A percentile compares a stretch with the other conserved stretches of the same genome.
These are phyloP conservation scores for Phenganax subtilis DNA, from an alignment of 92 coral and sea anemone species.

Conservation along the genomic window DNA sequence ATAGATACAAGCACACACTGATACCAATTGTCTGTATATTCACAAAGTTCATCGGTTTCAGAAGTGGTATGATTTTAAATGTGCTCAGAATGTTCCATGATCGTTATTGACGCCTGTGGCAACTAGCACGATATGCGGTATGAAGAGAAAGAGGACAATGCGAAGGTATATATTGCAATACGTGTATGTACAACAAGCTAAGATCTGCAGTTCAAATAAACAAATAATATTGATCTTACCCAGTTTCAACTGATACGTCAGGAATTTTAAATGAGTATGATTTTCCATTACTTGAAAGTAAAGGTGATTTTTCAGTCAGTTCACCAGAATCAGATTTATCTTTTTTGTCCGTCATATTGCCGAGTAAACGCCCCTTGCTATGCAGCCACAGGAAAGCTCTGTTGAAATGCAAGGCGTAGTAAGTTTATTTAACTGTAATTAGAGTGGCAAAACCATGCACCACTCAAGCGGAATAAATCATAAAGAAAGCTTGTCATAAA, in stretches of 20 bases:
- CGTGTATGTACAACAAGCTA: background rate
- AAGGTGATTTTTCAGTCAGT: slow-evolving; percentile 28
- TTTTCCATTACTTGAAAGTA: slow-evolving; percentile 17
- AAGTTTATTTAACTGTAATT: background rate
- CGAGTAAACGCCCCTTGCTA: background rate
- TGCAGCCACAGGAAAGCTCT: slow-evolving; percentile 7
- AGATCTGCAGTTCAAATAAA: background rate
- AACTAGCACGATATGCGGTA: background rate
- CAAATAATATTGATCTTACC: slow-evolving; percentile 1
- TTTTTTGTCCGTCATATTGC: background rate
- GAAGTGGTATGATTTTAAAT: too few species aligned
- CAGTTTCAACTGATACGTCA: slow-evolving; percentile 22
- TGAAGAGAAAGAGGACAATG: background rate
- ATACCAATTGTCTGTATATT: too few species aligned
- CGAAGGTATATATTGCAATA: background rate
- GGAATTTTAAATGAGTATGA: slow-evolving; percentile 8
- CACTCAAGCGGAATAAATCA: background rate
- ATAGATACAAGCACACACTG: too few species aligned
- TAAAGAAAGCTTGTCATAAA: too few species aligned
- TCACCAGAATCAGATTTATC: slow-evolving; percentile 1
- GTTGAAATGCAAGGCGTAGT: background rate
- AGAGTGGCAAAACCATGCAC: background rate
- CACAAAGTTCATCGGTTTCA: too few species aligned
- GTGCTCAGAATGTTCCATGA: background rate
- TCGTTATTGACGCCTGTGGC: background rate